Base-by-base conservation (phyloP, 2,113 vertebrate genomes). In the Dipodomys spectabilis region DNA sequence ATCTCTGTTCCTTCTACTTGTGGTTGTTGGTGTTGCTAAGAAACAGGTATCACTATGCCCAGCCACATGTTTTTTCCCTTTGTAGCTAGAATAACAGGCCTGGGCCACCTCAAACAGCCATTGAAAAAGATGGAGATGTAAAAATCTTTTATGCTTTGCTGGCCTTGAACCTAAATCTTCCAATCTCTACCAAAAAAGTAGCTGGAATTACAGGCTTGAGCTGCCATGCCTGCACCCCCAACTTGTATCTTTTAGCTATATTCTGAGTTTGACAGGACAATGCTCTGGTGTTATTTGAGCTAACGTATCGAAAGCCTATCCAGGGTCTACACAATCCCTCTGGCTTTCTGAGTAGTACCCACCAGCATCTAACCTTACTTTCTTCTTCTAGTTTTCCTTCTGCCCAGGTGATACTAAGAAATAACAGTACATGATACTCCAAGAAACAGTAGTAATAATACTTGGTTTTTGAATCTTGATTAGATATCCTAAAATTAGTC, bases 281-380 rank as follows among this genome's bases (percentile, higher is more conserved):
- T 74, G 2, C 10, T 16, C 18, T 44, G 60, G 27, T 2, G 19
- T 83, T 32, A n/a, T 22, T 67, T 77, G 49, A 62, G 6, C 28
- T 45, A 32, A 44, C n/a, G 8, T 16, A 83, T 64, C 27, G 25
- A 49, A 84, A 69, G 5, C 25, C 44, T 25, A n/a, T 3, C 16
- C 57, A n/a, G 20, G 10, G 18, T 45, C 44, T 78, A 5, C 35
- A 10, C 27, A n/a, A 6, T 28, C 25, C 23, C 57, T 65, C 30
- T 57, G 85, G 19, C 12, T 73, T 81, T 16, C 23, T 65, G 3
- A 16, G 64, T 27, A 22, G 1, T 16, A 8, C 2, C 28, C 20
- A 39, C 85, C 11, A 7, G 1, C 25, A 5, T 7, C 8, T 3
- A 15, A 0, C 0, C 25, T 5, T 11, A 2, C 1, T 13, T 35